Percentiles rank a stretch among this genome's conserved stretches.
phyloP scores from a whole-genome alignment of 64 coral and sea anemone genomes.

The Porites australiensis region DNA sequence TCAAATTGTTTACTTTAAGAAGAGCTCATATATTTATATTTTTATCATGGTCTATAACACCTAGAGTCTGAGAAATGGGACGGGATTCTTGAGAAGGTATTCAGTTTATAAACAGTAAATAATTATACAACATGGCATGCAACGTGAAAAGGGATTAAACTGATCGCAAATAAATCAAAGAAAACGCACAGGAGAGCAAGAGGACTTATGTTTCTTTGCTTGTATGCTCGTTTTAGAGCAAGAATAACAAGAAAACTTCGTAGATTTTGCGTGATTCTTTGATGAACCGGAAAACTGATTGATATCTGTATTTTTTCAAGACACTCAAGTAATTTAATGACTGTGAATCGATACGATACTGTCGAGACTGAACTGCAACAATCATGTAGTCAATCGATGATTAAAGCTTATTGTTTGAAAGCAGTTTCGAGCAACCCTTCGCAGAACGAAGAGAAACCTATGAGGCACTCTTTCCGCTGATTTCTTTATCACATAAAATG shows the following conservation, averaged over 20 bases:
- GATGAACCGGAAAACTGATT: neutral
- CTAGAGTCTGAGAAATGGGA: too few species aligned
- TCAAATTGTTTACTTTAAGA: too few species aligned
- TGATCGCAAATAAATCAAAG: too few species aligned
- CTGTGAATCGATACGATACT: neutral
- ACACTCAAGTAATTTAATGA: conserved; percentile 12
- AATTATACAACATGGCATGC: too few species aligned
- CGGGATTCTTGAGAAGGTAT: too few species aligned
- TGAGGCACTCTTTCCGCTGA: neutral
- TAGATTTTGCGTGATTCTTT: neutral
- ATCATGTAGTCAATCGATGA: neutral
- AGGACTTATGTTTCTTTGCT: neutral
- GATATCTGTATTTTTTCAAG: conserved; percentile 4
- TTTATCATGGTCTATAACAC: too few species aligned
- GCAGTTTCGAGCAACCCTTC: neutral
- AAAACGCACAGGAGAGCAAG: too few species aligned
- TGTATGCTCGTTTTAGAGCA: neutral
- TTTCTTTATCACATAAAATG: neutral
- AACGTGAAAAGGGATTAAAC: too few species aligned
- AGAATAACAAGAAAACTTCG: neutral
- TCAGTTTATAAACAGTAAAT: too few species aligned
- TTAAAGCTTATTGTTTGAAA: conserved; percentile 4
- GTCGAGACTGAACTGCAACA: neutral
- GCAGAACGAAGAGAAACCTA: neutral
- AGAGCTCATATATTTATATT: too few species aligned